Percentiles rank a stretch among this genome's conserved stretches.
Evolutionary conservation across 2,797 vertebrate genomes (phyloP).

Genomic region (Sebastes alutus): DNA sequence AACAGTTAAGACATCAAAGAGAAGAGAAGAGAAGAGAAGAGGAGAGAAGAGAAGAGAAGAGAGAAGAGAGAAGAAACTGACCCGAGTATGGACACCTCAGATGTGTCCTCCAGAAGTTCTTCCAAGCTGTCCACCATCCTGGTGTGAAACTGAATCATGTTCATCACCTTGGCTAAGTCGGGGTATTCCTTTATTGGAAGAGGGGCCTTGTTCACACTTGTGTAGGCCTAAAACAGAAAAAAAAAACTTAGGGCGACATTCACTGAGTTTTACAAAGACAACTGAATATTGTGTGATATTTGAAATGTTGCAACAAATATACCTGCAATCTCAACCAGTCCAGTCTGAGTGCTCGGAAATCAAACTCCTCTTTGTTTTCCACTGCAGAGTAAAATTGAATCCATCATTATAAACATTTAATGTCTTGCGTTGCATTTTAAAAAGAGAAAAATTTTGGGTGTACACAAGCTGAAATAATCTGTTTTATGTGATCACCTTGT

Average conservation of each 20-base stretch:
- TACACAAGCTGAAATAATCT: background rate
- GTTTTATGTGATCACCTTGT: slow-evolving; percentile 81
- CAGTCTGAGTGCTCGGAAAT: slow-evolving; percentile 87
- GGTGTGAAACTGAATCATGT: slow-evolving; percentile 91
- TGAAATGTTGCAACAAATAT: background rate
- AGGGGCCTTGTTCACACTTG: slow-evolving; percentile 88
- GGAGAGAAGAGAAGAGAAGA: too few relatives aligned
- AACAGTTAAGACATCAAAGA: background rate
- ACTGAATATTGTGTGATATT: background rate
- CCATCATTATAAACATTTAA: background rate
- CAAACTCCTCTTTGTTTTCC: slow-evolving; percentile 86
- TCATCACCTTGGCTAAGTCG: slow-evolving; percentile 90
- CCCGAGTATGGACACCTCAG: slow-evolving; percentile 90
- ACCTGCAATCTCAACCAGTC: slow-evolving; percentile 97
- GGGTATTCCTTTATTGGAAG: slow-evolving; percentile 85
- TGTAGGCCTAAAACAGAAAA: slow-evolving; percentile 84
- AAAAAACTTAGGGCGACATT: background rate
- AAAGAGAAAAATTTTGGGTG: background rate
- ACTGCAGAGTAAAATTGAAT: slow-evolving; percentile 70
- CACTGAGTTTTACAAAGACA: background rate
- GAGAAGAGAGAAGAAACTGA: slow-evolving; percentile 59
- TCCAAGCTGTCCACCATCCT: slow-evolving; percentile 88
- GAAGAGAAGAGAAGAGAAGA: background rate
- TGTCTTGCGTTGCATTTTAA: background rate
- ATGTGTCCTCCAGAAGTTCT: slow-evolving; percentile 86